phyloP scores from a whole-genome alignment of 2,888 invertebrate genomes.

The Leucophora obtusa region DNA sequence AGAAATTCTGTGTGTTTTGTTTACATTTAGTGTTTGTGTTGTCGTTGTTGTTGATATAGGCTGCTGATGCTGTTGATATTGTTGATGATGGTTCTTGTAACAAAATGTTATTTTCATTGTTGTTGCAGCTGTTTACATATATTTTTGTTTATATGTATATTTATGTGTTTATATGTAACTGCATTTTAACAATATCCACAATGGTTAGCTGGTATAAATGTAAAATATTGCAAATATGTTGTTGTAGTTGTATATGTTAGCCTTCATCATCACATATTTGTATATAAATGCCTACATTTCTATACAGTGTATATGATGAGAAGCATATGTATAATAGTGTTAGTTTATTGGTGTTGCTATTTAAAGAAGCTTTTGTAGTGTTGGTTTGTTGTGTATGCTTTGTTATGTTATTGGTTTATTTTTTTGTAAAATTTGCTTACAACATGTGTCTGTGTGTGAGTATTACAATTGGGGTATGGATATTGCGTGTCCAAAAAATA shows the following conservation, averaged over 20 bases:
- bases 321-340: background rate
- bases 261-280: background rate
- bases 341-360: constrained; percentile 3
- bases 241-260: background rate
- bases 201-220: background rate
- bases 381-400: background rate
- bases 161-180: background rate
- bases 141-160: background rate
- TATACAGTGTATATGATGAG: background rate
- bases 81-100: constrained; percentile 17
- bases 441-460: background rate
- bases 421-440: background rate
- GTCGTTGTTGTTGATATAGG: background rate
- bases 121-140: constrained; percentile 16
- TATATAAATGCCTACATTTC: background rate
- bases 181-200: background rate
- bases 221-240: background rate
- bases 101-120: constrained; percentile 11
- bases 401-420: background rate
- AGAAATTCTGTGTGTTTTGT: constrained; percentile 19
- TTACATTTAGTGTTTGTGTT: constrained; percentile 13
- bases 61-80: background rate
- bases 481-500: background rate
- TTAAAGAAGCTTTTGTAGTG: constrained; percentile 1
- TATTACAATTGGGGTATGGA: background rate